A percentile compares a stretch with the other conserved stretches of the same genome.
Evolutionary conservation across 2,113 vertebrate genomes (phyloP).

Genomic region (Bufo gargarizans): DNA sequence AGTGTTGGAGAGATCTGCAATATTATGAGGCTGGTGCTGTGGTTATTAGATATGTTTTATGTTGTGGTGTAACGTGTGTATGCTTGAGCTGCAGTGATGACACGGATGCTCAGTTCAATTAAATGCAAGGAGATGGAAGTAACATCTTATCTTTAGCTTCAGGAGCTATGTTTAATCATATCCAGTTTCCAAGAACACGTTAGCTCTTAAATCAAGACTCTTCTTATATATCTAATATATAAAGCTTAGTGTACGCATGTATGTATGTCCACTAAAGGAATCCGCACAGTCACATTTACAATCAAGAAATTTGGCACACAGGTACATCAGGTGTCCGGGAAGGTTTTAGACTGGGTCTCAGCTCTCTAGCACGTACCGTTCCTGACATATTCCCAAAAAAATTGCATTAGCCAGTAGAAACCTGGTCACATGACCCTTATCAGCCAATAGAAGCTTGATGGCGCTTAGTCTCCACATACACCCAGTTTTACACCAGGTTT

Average conservation of each 20-base stretch:
- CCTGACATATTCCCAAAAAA: too few species aligned
- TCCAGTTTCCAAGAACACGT: background rate
- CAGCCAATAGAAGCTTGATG: too few species aligned
- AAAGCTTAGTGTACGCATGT: background rate
- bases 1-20: constrained; percentile 39
- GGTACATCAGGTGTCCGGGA: too few species aligned
- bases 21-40: constrained; percentile 27
- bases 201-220: background rate
- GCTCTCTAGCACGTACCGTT: too few species aligned
- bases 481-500: too few species aligned
- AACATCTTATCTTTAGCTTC: constrained; percentile 27
- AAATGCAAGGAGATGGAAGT: constrained; percentile 35
- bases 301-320: too few species aligned
- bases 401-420: too few species aligned
- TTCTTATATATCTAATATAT: background rate
- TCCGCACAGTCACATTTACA: too few species aligned
- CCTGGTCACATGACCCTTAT: too few species aligned
- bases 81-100: constrained; percentile 19
- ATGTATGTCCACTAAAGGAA: too few species aligned
- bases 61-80: background rate
- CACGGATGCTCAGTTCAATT: constrained; percentile 43
- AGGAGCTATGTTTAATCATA: constrained; percentile 14
- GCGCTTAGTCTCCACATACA: too few species aligned
- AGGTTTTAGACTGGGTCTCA: too few species aligned
- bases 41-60: constrained; percentile 41